Conservation (phyloP, 2,113 vertebrate genomes). For the Harpagus bidentatus region DNA sequence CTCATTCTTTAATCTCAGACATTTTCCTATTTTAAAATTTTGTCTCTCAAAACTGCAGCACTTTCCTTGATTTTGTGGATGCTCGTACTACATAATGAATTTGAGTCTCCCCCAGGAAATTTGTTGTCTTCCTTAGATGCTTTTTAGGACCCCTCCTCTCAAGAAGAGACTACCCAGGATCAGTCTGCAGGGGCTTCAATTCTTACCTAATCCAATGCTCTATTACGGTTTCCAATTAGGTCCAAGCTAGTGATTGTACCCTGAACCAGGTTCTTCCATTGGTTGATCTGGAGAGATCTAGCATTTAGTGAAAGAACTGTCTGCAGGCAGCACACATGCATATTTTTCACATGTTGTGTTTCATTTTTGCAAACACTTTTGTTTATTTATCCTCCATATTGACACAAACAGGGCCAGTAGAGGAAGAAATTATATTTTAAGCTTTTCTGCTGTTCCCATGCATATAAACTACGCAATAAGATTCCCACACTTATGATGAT, state of each 20-base stretch:
- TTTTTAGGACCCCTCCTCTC: not conserved
- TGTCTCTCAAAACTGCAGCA: not conserved
- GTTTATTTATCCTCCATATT: conserved; percentile 24
- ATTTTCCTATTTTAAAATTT: not conserved
- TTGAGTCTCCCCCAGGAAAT: not conserved
- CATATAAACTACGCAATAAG: conserved; percentile 40
- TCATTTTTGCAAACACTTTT: not conserved
- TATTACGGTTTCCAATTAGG: not conserved
- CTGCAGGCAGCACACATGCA: not conserved
- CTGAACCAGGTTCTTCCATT: not conserved
- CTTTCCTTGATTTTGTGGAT: not conserved
- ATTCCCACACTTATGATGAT: not conserved
- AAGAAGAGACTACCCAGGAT: not conserved
- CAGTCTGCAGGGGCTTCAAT: not conserved
- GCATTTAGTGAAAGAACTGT: not conserved
- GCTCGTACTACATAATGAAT: not conserved
- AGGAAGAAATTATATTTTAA: conserved; percentile 66
- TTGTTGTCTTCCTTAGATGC: not conserved
- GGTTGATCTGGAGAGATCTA: not conserved
- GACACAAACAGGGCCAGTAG: conserved; percentile 38
- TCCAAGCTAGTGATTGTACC: not conserved
- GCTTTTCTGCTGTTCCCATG: conserved; percentile 54
- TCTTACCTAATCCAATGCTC: not conserved
- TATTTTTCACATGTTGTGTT: not conserved
- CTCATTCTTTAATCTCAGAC: not conserved